A percentile compares a stretch with the other conserved stretches of the same genome.
These are phyloP conservation scores for Calyptomena viridis DNA, from an alignment of 2,113 vertebrate species.

Conservation along the genomic window DNA sequence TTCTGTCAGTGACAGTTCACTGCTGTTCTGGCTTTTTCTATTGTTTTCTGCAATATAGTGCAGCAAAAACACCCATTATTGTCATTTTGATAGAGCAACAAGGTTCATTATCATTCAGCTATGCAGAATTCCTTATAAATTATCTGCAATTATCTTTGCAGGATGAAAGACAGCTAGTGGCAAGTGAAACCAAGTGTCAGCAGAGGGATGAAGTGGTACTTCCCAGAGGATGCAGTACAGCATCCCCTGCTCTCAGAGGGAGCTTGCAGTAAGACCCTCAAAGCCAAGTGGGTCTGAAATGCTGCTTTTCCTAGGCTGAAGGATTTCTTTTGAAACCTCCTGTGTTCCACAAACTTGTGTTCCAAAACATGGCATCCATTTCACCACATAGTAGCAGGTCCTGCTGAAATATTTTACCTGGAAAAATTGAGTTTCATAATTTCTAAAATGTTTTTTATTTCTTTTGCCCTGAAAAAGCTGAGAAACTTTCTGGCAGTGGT, in stretches of 20 bases:
- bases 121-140: not conserved
- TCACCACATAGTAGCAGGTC: not conserved
- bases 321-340: not conserved
- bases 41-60: not conserved
- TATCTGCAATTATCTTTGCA: not conserved
- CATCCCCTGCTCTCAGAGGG: not conserved
- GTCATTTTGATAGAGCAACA: not conserved
- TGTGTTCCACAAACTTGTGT: not conserved
- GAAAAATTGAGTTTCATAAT: not conserved
- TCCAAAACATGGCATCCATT: not conserved
- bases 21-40: not conserved
- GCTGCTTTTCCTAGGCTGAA: not conserved
- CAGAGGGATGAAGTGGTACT: not conserved
- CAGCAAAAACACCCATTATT: not conserved
- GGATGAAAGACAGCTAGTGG: not conserved
- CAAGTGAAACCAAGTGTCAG: not conserved
- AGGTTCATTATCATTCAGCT: not conserved
- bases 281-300: not conserved
- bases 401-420: not conserved
- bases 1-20: not conserved
- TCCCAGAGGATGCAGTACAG: not conserved
- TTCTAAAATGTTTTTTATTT: not conserved
- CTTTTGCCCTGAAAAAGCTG: not conserved
- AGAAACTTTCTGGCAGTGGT: not conserved
- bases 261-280: not conserved